Conservation (phyloP, 2,797 vertebrate species). For the Mus caroli region DNA sequence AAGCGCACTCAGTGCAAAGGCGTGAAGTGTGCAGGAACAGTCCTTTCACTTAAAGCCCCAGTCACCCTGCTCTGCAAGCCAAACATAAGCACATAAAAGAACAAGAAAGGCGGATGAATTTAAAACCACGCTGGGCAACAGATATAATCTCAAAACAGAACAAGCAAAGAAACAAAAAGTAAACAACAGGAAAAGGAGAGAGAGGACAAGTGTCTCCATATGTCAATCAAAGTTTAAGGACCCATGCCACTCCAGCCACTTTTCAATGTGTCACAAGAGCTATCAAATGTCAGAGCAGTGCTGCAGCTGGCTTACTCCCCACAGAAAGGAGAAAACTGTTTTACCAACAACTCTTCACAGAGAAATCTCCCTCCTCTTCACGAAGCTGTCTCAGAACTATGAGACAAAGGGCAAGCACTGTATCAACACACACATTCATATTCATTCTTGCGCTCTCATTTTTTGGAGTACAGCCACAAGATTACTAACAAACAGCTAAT, state of each 20-base stretch:
- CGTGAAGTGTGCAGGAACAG: not conserved
- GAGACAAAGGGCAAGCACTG: constrained; percentile 85
- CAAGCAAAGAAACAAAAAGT: not conserved
- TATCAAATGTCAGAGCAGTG: constrained; percentile 47
- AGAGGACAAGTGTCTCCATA: not conserved
- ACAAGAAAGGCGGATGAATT: constrained; percentile 17
- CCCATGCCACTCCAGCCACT: not conserved
- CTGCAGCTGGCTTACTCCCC: constrained; percentile 21
- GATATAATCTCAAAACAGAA: not conserved
- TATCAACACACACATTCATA: not conserved
- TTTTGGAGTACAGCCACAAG: constrained; percentile 87
- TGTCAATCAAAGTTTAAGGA: not conserved
- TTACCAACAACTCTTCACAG: constrained; percentile 47
- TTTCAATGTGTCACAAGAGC: constrained; percentile 22
- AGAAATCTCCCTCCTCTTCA: constrained; percentile 80
- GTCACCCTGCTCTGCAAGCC: not conserved
- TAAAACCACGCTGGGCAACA: not conserved
- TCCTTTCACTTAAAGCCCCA: not conserved
- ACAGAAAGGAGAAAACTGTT: constrained; percentile 49
- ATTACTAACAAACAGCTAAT: constrained; percentile 87
- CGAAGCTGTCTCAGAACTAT: constrained; percentile 83
- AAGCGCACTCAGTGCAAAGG: not conserved
- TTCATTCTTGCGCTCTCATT: constrained; percentile 62
- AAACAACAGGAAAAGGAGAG: not conserved
- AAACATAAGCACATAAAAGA: not conserved